Conservation (phyloP, 2,113 vertebrate species). For the Tenrec ecaudatus region DNA sequence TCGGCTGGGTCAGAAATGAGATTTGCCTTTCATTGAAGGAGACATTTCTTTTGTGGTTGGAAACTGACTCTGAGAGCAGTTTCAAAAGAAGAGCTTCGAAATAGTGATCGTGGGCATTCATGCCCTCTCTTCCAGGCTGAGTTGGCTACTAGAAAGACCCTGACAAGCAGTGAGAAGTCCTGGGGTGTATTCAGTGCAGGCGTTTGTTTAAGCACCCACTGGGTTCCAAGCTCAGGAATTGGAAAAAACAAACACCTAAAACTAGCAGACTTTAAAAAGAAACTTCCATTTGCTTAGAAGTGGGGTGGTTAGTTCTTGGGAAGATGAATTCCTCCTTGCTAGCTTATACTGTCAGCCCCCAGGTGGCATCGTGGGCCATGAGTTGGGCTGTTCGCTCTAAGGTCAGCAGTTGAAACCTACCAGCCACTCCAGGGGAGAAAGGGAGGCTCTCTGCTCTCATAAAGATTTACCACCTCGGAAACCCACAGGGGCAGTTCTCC, state of each 20-base stretch:
- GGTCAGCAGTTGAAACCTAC: too few relatives aligned
- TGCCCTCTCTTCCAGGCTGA: neutral
- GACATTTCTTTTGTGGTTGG: slow-evolving; percentile 68
- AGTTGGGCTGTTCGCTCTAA: too few relatives aligned
- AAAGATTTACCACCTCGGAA: too few relatives aligned
- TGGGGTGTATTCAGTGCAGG: slow-evolving; percentile 32
- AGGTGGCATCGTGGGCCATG: too few relatives aligned
- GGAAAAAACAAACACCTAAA: neutral
- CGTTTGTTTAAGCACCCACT: slow-evolving; percentile 29
- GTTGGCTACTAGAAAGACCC: neutral
- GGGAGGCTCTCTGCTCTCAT: too few relatives aligned
- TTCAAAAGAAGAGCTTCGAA: slow-evolving; percentile 49
- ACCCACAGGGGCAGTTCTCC: too few relatives aligned
- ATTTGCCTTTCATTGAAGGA: slow-evolving; percentile 21
- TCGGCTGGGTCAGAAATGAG: slow-evolving; percentile 49
- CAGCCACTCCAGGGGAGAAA: too few relatives aligned
- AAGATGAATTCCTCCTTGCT: slow-evolving; percentile 40
- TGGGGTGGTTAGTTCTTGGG: slow-evolving; percentile 44
- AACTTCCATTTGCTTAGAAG: neutral
- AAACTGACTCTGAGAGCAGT: slow-evolving; percentile 40
- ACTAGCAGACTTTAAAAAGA: neutral
- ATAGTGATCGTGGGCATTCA: neutral
- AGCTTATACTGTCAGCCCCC: neutral
- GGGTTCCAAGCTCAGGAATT: slow-evolving; percentile 16
- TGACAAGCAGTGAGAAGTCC: neutral